Conservation (phyloP, 2,113 vertebrate genomes). For the Etia nguti region DNA sequence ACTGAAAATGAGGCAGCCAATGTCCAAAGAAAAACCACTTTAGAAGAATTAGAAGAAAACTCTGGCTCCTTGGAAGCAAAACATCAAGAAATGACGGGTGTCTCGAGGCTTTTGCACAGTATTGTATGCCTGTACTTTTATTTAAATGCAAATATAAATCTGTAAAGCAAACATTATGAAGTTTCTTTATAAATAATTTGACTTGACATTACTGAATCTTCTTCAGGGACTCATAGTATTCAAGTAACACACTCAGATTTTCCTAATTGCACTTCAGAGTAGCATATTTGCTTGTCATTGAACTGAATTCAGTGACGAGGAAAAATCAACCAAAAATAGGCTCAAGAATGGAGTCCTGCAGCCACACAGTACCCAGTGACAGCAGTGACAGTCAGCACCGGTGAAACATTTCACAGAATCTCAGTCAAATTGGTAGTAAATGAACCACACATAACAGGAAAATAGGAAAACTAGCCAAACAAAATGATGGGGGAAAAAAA, state of each 20-base stretch:
- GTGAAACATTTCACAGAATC: not conserved
- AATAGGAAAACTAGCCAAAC: not conserved
- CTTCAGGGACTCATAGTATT: not conserved
- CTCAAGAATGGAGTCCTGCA: not conserved
- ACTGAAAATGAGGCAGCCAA: not conserved
- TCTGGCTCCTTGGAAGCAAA: not conserved
- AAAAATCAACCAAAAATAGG: not conserved
- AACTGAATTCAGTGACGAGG: not conserved
- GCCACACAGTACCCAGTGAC: not conserved
- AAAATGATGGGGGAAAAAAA: rapidly evolving
- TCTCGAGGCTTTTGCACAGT: not conserved
- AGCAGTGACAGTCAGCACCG: not conserved
- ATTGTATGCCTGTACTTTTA: not conserved
- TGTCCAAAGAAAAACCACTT: not conserved
- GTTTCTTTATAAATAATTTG: not conserved
- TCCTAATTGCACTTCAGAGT: not conserved
- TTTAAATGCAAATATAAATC: not conserved
- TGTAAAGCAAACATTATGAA: not conserved
- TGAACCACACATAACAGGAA: not conserved
- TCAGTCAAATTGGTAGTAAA: not conserved
- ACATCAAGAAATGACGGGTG: not conserved
- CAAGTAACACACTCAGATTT: not conserved
- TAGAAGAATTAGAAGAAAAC: not conserved
- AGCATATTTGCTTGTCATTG: not conserved
- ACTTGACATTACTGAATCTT: not conserved